Conservation (phyloP, 2,113 vertebrate species). For the Mixornis gularis region DNA sequence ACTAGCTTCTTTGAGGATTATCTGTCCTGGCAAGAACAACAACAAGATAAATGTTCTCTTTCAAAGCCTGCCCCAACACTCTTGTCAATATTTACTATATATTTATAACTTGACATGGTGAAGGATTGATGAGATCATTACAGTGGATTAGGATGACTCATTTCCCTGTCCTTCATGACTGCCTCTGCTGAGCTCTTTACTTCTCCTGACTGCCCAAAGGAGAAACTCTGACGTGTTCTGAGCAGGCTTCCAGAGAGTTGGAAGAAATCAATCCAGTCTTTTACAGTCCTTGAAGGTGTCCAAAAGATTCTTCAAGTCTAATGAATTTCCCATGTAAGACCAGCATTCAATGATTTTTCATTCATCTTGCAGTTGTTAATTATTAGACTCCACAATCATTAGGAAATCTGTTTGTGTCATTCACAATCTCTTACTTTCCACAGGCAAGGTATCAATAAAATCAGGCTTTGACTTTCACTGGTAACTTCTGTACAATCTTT, state of each 20-base stretch:
- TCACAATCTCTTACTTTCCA: background rate
- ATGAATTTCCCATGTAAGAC: background rate
- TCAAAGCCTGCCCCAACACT: background rate
- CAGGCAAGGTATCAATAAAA: background rate
- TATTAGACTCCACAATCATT: background rate
- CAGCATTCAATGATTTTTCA: background rate
- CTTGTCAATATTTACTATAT: background rate
- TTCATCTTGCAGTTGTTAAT: background rate
- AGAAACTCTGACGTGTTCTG: background rate
- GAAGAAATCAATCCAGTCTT: background rate
- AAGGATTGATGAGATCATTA: conserved; percentile 14
- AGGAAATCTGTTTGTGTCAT: background rate
- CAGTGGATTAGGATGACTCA: background rate
- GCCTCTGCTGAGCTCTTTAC: background rate
- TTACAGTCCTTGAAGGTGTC: background rate
- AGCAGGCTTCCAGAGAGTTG: background rate
- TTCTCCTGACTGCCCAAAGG: background rate
- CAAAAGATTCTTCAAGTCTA: background rate
- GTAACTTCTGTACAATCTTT: background rate
- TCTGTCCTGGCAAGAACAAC: background rate
- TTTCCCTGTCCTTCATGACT: background rate
- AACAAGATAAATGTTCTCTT: background rate
- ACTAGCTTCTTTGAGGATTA: background rate
- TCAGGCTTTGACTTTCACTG: background rate
- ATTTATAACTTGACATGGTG: background rate